Base-by-base conservation (phyloP, 2,797 vertebrate genomes). In the Pelochelys cantorii region DNA sequence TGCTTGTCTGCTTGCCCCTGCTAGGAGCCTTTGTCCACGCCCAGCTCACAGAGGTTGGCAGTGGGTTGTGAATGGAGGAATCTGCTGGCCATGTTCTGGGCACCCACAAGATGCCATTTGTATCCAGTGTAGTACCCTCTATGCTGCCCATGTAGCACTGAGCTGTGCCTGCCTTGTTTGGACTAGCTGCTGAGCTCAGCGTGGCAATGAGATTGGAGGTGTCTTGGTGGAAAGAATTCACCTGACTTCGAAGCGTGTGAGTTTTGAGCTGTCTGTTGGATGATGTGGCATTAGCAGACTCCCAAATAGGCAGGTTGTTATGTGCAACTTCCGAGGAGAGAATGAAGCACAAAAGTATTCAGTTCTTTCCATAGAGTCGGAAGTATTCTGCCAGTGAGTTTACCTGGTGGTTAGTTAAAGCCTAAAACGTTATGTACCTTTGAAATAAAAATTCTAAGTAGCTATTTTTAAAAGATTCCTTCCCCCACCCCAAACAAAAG, bases 161-260 rank as follows among this genome's bases (percentile, higher is more conserved):
- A 3, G 87, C 17, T 0, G 4, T 34, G 25, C 81, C 2, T 5
- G 52, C 86, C 75, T 82, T 15, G 7, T 71, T n/a, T 0, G 27
- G 42, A 68, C 85, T 88, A 37, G 86, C 84, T 37, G 93, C 10
- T 0, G 20, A 91, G 91, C 93, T 0, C 4, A 53, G 91, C 1
- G 83, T 20, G 9, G 4, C 91, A 2, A 5, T 1, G 0, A 3
- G 12, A 27, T 87, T 56, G 91, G 92, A 23, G 83, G 94, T 29
- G 2, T 71, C 57, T 94, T 79, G 90, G 92, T 93, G 93, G 90
- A 94, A 94, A 86, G 85, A 52, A 81, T 89, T 37, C 85, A 89
- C 81, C 9, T 85, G 95, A 60, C 80, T 81, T 88, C 95, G 96
- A 95, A 95, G 95, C 68, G 1, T 0, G 17, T 15, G 29, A 68